A percentile compares a stretch with the other conserved stretches of the same genome.
These are phyloP conservation scores for Porites lutea DNA, from an alignment of 64 coral and sea anemone genomes.

Conservation along the genomic window DNA sequence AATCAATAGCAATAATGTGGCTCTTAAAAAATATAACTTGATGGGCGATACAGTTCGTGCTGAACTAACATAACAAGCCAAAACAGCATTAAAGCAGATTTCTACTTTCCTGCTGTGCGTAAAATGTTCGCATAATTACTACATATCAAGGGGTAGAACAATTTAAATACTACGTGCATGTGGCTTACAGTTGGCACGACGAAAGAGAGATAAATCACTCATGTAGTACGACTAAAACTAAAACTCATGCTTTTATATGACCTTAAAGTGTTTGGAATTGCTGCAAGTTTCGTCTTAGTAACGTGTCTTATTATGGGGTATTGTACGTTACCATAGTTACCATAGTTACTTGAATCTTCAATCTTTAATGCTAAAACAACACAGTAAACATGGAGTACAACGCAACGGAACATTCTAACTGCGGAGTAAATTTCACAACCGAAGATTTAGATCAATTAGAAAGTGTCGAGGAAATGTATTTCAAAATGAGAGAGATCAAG, in stretches of 20 bases:
- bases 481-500: background rate
- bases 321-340: no score
- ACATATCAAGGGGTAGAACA: background rate
- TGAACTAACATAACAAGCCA: background rate
- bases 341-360: no score
- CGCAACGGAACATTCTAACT: no score
- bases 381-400: no score
- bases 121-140: conserved; percentile 24
- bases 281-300: background rate
- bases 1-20: no score
- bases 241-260: background rate
- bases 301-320: no score
- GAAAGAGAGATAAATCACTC: conserved; percentile 29
- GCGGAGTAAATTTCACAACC: no score
- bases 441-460: background rate
- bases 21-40: no score
- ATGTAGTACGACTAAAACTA: background rate
- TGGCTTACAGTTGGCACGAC: conserved; percentile 21
- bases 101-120: background rate
- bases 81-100: background rate
- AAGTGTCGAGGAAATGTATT: background rate
- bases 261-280: background rate
- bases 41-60: no score
- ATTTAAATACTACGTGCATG: conserved; percentile 7
- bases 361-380: no score